Conservation (phyloP, 2,113 vertebrate genomes). For the Centropus unirufus region DNA sequence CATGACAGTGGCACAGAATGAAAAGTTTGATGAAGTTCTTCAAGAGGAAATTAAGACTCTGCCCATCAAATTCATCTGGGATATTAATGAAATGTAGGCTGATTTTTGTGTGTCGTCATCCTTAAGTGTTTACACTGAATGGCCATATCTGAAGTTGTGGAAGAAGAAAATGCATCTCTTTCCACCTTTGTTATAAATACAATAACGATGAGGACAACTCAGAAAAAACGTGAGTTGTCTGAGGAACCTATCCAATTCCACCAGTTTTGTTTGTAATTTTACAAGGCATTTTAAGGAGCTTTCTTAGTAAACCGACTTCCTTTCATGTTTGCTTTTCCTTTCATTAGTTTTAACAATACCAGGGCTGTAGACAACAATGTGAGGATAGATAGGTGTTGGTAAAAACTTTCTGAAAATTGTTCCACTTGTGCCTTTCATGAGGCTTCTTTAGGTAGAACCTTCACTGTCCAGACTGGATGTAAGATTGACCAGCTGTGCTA, state of each 20-base stretch:
- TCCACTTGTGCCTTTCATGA: background rate
- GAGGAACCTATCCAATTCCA: background rate
- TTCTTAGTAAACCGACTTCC: background rate
- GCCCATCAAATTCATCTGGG: constrained; percentile 61
- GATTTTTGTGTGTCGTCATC: background rate
- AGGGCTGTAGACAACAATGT: background rate
- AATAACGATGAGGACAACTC: background rate
- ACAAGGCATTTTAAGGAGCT: background rate
- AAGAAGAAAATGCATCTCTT: background rate
- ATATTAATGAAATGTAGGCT: constrained; percentile 5
- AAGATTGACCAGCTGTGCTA: background rate
- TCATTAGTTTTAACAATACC: background rate
- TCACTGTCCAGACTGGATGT: background rate
- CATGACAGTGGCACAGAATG: constrained; percentile 64
- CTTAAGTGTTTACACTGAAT: background rate
- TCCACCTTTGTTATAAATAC: background rate
- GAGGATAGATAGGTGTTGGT: background rate
- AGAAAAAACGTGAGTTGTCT: background rate
- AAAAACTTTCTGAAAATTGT: background rate
- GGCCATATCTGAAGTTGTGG: background rate
- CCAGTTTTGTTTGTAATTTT: background rate
- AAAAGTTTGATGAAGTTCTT: constrained; percentile 54
- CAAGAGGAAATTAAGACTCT: constrained; percentile 34
- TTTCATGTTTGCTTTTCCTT: background rate
- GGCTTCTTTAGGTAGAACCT: background rate